phyloP scores from a whole-genome alignment of 2,113 vertebrate species.

The Dendrocopos noguchii region DNA sequence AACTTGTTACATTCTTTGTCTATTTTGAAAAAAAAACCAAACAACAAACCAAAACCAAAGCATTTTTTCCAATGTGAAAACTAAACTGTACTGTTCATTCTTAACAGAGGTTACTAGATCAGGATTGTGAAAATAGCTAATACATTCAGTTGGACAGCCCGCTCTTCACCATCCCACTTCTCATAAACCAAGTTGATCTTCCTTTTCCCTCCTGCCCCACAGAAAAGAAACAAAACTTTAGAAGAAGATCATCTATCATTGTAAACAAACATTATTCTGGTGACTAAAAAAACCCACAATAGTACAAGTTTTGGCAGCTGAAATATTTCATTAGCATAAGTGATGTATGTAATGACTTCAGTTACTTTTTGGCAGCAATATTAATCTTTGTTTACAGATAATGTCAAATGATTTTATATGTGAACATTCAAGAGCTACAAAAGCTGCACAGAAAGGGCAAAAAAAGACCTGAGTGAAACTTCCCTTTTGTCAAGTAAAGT shows the following conservation, averaged over 20 bases:
- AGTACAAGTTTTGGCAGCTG: neutral
- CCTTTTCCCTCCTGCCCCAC: neutral
- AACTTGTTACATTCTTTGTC: neutral
- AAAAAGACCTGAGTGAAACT: neutral
- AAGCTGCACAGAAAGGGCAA: fast-evolving
- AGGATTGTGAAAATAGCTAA: neutral
- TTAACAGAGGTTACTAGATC: neutral
- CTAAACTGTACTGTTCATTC: neutral
- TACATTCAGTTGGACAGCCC: neutral
- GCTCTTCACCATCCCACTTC: neutral
- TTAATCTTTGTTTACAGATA: neutral
- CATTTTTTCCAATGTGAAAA: neutral
- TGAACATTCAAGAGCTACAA: neutral
- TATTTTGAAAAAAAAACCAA: neutral
- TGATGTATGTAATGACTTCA: neutral
- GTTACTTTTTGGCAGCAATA: neutral
- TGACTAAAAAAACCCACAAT: neutral
- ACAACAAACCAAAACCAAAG: no score
- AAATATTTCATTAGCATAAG: neutral
- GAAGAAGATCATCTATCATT: neutral
- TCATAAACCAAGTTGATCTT: neutral
- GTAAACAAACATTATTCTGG: neutral
- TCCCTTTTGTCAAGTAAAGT: neutral
- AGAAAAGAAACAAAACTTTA: neutral
- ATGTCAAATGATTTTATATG: neutral